These are phyloP conservation scores for Gopherus flavomarginatus DNA, from an alignment of 2,113 vertebrate genomes.

Conservation along the genomic window DNA sequence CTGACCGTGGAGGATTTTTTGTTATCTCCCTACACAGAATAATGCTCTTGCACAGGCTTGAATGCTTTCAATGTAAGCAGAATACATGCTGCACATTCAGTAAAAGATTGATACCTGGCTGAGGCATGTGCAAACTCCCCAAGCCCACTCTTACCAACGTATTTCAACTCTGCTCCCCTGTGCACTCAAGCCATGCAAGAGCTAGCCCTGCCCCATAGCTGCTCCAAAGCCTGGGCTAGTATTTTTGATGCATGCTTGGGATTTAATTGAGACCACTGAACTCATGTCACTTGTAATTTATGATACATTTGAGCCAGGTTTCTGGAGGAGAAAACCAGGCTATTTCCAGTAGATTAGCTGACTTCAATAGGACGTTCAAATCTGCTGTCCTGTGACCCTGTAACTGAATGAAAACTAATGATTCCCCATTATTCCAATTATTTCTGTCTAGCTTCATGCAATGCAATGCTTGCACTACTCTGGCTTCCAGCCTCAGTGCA, in stretches of 20 bases:
- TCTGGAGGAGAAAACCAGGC: slow-evolving; percentile 58
- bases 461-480: slow-evolving; percentile 43
- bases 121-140: not conserved
- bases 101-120: not conserved
- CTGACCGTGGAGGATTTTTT: slow-evolving; percentile 41
- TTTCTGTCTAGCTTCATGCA: slow-evolving; percentile 60
- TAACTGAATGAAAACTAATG: slow-evolving; percentile 31
- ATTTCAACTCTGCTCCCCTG: not conserved
- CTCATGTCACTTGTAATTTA: slow-evolving; percentile 46
- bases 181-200: not conserved
- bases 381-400: slow-evolving; percentile 20
- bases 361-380: slow-evolving; percentile 51
- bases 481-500: not conserved
- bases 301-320: slow-evolving; percentile 31
- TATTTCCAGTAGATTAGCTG: slow-evolving; percentile 43
- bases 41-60: slow-evolving; percentile 30
- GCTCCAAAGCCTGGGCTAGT: not conserved
- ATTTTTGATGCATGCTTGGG: slow-evolving; percentile 52
- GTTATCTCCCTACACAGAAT: slow-evolving; percentile 66
- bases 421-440: slow-evolving; percentile 41
- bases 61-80: slow-evolving; percentile 38
- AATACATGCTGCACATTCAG: slow-evolving; percentile 21
- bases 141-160: not conserved
- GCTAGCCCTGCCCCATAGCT: slow-evolving; percentile 42
- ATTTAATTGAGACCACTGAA: slow-evolving; percentile 59